Conservation (phyloP, 37 sponge, comb jelly and placozoan genomes). For the Tethya wilhelma region DNA sequence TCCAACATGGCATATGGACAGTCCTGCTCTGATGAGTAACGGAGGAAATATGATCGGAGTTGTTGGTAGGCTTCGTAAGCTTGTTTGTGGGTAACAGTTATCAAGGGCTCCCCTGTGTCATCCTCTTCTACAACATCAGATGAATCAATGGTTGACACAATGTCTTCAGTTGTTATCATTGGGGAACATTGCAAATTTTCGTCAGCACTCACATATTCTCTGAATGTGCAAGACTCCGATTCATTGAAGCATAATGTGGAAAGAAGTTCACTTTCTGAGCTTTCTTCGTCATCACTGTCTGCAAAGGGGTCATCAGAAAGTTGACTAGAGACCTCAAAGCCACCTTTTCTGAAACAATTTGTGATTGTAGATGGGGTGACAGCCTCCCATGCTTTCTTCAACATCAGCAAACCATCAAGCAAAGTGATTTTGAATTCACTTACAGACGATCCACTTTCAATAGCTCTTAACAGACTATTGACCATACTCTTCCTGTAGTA, state of each 20-base stretch:
- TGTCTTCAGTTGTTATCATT: background rate
- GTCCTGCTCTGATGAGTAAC: no score
- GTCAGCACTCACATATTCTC: background rate
- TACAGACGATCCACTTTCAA: conserved; percentile 9
- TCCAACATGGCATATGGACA: no score
- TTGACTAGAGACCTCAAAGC: no score
- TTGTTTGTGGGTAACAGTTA: background rate
- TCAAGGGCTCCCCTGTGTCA: background rate
- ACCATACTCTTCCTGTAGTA: conserved; percentile 36
- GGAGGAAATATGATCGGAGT: background rate
- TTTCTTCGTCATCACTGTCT: background rate
- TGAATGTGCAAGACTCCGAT: background rate
- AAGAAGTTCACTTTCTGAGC: background rate
- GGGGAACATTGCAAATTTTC: background rate
- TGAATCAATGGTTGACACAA: background rate
- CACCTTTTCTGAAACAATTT: conserved; percentile 42
- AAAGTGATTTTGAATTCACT: conserved; percentile 20
- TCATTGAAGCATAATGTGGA: background rate
- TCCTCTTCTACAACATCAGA: background rate
- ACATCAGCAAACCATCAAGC: conserved; percentile 25
- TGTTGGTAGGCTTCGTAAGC: background rate
- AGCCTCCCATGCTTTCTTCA: conserved; percentile 9
- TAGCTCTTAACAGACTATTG: background rate
- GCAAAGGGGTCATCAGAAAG: background rate
- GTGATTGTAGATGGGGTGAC: conserved; percentile 11